Conservation (phyloP, 1,140 invertebrate species). For the Phortica variegata region DNA sequence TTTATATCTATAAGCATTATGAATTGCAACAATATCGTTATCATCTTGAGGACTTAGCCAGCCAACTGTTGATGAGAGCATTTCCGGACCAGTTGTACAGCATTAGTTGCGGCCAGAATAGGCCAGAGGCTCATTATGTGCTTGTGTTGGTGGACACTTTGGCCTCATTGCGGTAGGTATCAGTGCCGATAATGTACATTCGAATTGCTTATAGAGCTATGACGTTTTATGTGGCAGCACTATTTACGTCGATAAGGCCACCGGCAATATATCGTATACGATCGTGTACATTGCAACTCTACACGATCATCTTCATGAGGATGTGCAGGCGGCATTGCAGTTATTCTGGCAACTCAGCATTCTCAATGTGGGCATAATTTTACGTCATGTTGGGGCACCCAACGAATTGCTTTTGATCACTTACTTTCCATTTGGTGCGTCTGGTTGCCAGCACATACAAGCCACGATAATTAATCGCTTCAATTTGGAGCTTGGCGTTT, state of each 20-base stretch:
- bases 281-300: constrained; percentile 33
- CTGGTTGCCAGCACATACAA: constrained; percentile 20
- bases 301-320: background rate
- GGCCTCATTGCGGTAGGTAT: constrained; percentile 10
- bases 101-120: background rate
- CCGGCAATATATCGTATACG: constrained; percentile 32
- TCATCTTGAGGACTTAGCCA: too few relatives aligned
- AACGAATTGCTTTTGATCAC: constrained; percentile 20
- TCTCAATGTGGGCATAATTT: constrained; percentile 27
- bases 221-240: too few relatives aligned
- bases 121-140: constrained; percentile 22
- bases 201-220: too few relatives aligned
- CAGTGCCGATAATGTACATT: constrained; percentile 9
- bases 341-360: constrained; percentile 34
- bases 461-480: constrained; percentile 29
- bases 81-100: too few relatives aligned
- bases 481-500: background rate
- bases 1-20: constrained; percentile 19
- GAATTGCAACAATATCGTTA: too few relatives aligned
- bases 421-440: constrained; percentile 26
- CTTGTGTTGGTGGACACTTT: constrained; percentile 30
- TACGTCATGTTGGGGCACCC: background rate
- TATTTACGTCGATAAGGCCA: too few relatives aligned
- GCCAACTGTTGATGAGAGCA: too few relatives aligned
- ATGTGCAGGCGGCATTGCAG: constrained; percentile 18